These are phyloP conservation scores for Catostylus mosaicus DNA, from an alignment of 30 jellyfish, hydroid and myxozoan species.

Conservation along the genomic window DNA sequence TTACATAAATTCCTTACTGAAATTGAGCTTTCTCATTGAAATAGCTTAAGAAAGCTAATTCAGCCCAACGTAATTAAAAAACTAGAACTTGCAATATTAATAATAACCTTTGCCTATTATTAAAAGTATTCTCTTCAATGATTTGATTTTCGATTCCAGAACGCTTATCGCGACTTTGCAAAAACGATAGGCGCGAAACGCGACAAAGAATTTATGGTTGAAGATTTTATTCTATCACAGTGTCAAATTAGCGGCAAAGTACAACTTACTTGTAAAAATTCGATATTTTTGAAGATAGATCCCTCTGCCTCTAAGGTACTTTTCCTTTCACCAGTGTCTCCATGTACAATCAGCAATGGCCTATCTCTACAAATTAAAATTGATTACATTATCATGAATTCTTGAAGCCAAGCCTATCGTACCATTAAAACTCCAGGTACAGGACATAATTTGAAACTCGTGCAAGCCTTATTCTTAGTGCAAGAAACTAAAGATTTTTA, in stretches of 20 bases:
- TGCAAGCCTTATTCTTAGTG: too few relatives aligned
- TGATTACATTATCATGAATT: neutral
- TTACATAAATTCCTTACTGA: too few relatives aligned
- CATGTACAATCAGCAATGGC: constrained; percentile 91
- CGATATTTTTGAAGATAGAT: constrained; percentile 52
- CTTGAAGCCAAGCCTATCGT: neutral
- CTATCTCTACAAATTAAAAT: constrained; percentile 45
- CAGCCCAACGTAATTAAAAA: too few relatives aligned
- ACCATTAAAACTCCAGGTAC: neutral
- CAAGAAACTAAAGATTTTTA: neutral
- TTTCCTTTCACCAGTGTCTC: constrained; percentile 78
- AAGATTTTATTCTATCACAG: neutral
- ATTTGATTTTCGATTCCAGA: neutral
- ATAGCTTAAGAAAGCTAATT: too few relatives aligned
- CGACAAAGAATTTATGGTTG: neutral
- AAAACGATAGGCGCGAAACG: neutral
- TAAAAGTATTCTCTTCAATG: neutral
- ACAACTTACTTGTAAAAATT: constrained; percentile 74
- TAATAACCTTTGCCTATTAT: neutral
- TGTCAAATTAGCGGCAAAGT: neutral
- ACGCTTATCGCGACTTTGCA: neutral
- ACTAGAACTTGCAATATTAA: too few relatives aligned
- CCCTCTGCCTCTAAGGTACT: constrained; percentile 80
- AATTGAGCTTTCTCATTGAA: too few relatives aligned
- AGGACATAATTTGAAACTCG: too few relatives aligned